Evolutionary conservation across 2,113 vertebrate species (phyloP).

Genomic region (Cryptomyrus ogoouensis): DNA sequence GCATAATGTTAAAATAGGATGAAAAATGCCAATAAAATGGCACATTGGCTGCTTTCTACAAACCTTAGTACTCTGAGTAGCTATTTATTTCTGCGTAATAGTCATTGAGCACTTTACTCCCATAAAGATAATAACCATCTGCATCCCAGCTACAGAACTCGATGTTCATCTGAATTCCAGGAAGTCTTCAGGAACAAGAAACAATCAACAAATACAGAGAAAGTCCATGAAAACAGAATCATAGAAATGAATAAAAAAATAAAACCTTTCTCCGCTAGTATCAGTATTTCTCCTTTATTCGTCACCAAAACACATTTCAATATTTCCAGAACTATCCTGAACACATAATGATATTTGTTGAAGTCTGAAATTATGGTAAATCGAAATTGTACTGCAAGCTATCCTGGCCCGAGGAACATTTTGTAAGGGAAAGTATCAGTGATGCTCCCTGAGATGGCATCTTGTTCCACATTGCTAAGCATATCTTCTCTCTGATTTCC

Average conservation of each 20-base stretch:
- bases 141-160: neutral
- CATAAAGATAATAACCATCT: constrained; percentile 1
- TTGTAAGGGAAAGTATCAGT: neutral
- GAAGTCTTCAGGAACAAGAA: constrained; percentile 14
- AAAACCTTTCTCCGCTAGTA: neutral
- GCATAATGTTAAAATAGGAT: neutral
- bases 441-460: neutral
- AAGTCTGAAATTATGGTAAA: neutral
- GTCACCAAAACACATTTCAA: neutral
- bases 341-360: neutral
- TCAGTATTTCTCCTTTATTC: neutral
- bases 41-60: neutral
- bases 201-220: constrained; percentile 27
- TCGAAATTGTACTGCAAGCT: neutral
- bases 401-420: neutral
- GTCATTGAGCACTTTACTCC: neutral
- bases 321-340: neutral
- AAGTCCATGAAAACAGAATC: constrained; percentile 20
- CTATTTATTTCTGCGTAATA: neutral
- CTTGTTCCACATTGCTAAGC: neutral
- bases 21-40: neutral
- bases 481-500: neutral
- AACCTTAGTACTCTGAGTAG: neutral
- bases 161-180: constrained; percentile 29
- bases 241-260: constrained; percentile 23